Conservation (phyloP, 2,113 vertebrate genomes). For the Xiphorhynchus elegans region DNA sequence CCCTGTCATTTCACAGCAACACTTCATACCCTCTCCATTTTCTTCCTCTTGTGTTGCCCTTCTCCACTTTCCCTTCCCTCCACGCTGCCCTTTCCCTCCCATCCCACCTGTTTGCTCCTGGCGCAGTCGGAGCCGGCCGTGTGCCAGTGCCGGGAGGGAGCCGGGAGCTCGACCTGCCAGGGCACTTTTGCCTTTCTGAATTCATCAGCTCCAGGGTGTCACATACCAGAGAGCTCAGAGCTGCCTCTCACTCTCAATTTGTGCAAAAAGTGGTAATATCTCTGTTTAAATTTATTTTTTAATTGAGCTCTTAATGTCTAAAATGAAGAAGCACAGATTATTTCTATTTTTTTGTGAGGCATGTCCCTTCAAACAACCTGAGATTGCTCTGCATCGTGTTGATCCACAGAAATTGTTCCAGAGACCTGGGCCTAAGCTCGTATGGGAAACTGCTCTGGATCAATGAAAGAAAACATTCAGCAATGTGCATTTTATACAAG, state of each 20-base stretch:
- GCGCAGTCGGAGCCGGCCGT: accelerated
- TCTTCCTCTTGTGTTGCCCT: not conserved
- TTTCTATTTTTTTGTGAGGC: not conserved
- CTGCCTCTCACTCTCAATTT: not conserved
- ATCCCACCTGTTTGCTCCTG: not conserved
- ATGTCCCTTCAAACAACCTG: not conserved
- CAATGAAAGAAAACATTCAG: constrained; percentile 49
- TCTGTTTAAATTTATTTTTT: not conserved
- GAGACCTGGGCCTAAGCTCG: not conserved
- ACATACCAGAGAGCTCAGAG: not conserved
- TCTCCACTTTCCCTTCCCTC: not conserved
- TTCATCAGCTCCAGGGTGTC: not conserved
- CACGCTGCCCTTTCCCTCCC: not conserved
- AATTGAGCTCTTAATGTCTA: not conserved
- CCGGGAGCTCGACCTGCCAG: not conserved
- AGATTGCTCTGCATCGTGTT: not conserved
- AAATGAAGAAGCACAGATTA: not conserved
- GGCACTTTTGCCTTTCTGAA: not conserved
- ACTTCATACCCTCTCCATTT: not conserved
- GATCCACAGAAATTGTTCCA: not conserved
- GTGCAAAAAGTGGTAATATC: not conserved
- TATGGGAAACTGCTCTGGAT: not conserved
- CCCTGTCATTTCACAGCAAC: not conserved
- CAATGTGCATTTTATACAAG: constrained; percentile 31
- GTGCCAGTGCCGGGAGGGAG: accelerated